Percentiles rank a stretch among this genome's conserved stretches.
phyloP scores from a whole-genome alignment of 2,113 vertebrate species.

The Sterna hirundo region DNA sequence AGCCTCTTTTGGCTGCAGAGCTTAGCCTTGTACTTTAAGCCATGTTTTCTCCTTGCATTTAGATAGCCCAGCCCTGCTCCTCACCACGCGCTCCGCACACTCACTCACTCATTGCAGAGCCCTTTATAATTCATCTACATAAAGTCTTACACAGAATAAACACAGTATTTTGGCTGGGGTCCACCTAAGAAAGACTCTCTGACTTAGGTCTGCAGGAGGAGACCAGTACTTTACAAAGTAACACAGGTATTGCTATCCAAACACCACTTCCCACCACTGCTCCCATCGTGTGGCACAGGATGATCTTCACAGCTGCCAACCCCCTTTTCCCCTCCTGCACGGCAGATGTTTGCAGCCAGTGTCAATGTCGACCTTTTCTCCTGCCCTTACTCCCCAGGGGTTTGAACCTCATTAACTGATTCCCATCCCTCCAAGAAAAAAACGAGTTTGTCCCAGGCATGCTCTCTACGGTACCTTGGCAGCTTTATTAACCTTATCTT shows the following conservation, averaged over 20 bases:
- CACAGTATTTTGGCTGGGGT: neutral
- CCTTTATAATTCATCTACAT: neutral
- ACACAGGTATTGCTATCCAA: neutral
- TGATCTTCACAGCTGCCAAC: neutral
- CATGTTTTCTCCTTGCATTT: neutral
- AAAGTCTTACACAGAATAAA: neutral
- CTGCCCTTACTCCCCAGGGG: neutral
- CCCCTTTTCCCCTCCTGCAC: too few species aligned
- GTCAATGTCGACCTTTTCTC: neutral
- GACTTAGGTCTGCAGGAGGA: neutral
- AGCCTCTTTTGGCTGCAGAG: neutral
- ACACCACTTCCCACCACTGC: fast-evolving
- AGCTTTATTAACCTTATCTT: constrained; percentile 94
- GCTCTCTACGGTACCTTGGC: constrained; percentile 80
- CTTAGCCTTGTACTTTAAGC: neutral
- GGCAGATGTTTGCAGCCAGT: neutral
- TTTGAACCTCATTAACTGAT: neutral
- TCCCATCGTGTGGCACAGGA: fast-evolving
- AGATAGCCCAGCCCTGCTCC: neutral
- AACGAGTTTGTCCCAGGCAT: neutral
- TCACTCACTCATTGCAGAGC: neutral
- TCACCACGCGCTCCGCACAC: neutral
- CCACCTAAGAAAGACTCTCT: neutral
- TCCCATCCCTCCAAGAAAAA: neutral
- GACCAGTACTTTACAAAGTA: neutral